A percentile compares a stretch with the other conserved stretches of the same genome.
These are phyloP conservation scores for Gallinago stenura DNA, from an alignment of 2,797 vertebrate genomes.

Conservation along the genomic window DNA sequence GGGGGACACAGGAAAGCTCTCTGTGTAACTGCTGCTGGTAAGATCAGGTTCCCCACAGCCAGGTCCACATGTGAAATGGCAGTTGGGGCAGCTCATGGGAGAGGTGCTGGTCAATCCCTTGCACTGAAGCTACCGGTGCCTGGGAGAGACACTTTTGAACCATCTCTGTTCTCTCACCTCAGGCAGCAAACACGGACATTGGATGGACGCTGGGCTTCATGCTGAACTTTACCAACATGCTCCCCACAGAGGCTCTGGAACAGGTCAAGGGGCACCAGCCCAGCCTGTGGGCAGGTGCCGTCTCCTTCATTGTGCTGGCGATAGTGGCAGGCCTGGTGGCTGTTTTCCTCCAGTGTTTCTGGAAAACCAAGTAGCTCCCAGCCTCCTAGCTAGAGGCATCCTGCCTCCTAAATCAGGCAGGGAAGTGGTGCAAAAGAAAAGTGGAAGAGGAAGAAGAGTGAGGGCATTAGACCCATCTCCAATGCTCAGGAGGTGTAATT, in stretches of 20 bases:
- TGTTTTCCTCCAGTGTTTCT: slow-evolving; percentile 29
- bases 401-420: not conserved
- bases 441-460: not conserved
- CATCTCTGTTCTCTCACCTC: not conserved
- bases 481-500: not conserved
- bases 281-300: slow-evolving; percentile 75
- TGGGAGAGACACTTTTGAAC: not conserved
- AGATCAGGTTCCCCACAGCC: not conserved
- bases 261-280: slow-evolving; percentile 62
- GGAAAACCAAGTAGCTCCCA: slow-evolving; percentile 45
- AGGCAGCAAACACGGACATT: slow-evolving; percentile 81
- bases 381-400: not conserved
- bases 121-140: not conserved
- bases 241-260: slow-evolving; percentile 62
- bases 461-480: slow-evolving; percentile 2
- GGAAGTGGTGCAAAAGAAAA: not conserved
- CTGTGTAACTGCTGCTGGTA: not conserved
- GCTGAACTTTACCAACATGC: slow-evolving; percentile 84
- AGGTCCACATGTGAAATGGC: accelerated
- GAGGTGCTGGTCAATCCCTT: not conserved
- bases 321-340: slow-evolving; percentile 51
- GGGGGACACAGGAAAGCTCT: not conserved
- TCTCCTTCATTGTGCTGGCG: slow-evolving; percentile 77
- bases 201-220: slow-evolving; percentile 88
- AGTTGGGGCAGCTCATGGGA: not conserved